Conservation (phyloP, 2,888 invertebrate species). For the Troides aeacus region DNA sequence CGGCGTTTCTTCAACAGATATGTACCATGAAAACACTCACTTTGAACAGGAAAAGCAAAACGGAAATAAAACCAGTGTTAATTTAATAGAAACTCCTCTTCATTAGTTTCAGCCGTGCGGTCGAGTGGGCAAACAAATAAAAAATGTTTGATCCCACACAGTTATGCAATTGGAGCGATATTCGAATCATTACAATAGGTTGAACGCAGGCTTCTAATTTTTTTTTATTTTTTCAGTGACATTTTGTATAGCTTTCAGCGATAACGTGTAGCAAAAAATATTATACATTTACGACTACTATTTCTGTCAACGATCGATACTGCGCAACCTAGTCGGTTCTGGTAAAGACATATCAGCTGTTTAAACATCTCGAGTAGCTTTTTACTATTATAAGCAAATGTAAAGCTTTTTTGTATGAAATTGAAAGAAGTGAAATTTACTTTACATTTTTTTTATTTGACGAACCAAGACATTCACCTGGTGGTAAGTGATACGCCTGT, state of each 20-base stretch:
- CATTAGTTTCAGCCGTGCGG: constrained; percentile 74
- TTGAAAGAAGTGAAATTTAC: too few species aligned
- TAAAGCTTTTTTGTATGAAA: too few species aligned
- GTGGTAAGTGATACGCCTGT: too few species aligned
- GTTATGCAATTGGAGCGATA: constrained; percentile 67
- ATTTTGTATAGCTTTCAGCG: constrained; percentile 37
- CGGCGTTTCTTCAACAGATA: constrained; percentile 45
- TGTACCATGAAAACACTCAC: constrained; percentile 47
- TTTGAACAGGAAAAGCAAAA: constrained; percentile 51
- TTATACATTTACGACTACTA: not conserved
- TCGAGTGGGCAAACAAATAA: constrained; percentile 74
- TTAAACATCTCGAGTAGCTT: too few species aligned
- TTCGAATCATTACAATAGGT: constrained; percentile 66
- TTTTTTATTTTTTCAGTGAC: constrained; percentile 37
- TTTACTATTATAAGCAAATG: too few species aligned
- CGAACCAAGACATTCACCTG: too few species aligned
- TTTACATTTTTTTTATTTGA: too few species aligned
- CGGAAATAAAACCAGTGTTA: constrained; percentile 68
- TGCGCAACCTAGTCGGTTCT: too few species aligned
- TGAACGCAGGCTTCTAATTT: constrained; percentile 47
- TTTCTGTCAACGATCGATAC: too few species aligned
- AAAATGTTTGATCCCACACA: constrained; percentile 71
- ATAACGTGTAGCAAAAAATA: constrained; percentile 17
- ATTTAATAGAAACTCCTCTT: constrained; percentile 76
- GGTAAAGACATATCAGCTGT: too few species aligned